phyloP scores from a whole-genome alignment of 2,113 vertebrate genomes.

The Ochotona curzoniae region DNA sequence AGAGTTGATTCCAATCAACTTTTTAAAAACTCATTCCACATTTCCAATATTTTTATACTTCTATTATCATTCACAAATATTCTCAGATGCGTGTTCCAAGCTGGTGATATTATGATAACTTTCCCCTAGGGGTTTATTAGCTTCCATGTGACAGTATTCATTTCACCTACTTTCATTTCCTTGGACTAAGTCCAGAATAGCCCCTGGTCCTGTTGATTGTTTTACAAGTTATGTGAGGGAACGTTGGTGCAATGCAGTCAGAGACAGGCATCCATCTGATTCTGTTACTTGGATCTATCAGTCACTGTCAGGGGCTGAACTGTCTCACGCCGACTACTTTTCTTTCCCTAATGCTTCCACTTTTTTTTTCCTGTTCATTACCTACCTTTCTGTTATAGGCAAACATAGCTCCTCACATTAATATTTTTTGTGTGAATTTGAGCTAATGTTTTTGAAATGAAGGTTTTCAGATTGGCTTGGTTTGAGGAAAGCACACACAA shows the following conservation, averaged over 20 bases:
- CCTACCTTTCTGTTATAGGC: constrained; percentile 71
- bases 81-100: constrained; percentile 86
- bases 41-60: constrained; percentile 85
- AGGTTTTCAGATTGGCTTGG: neutral
- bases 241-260: constrained; percentile 76
- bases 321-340: constrained; percentile 79
- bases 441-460: neutral
- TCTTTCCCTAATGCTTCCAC: constrained; percentile 75
- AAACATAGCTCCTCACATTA: neutral
- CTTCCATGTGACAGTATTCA: constrained; percentile 85
- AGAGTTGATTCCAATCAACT: constrained; percentile 88
- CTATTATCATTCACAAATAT: constrained; percentile 89
- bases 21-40: constrained; percentile 83
- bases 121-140: constrained; percentile 90
- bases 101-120: constrained; percentile 86
- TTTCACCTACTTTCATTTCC: constrained; percentile 88
- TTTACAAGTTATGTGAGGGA: constrained; percentile 82
- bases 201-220: constrained; percentile 87
- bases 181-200: constrained; percentile 88
- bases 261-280: constrained; percentile 81
- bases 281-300: constrained; percentile 80
- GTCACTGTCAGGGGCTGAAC: constrained; percentile 85
- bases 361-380: constrained; percentile 63
- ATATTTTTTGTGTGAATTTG: constrained; percentile 33
- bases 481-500: neutral